Percentiles rank a stretch among this genome's conserved stretches.
Conservation (phyloP, 2,888 invertebrate genomes). For the Dascillus cervinus region DNA sequence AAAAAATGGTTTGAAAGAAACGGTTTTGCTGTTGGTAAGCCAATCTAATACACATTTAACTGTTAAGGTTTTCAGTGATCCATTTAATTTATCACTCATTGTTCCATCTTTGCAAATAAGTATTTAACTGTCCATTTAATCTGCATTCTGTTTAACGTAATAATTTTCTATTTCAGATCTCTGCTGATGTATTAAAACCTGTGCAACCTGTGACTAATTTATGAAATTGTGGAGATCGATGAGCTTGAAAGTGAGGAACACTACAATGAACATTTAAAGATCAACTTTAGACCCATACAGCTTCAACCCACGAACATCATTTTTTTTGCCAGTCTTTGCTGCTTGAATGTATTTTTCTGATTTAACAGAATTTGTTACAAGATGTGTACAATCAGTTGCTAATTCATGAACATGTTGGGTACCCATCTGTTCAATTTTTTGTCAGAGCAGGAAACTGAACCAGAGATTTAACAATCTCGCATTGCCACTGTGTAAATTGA, state of each 20-base stretch:
- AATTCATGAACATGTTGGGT: slow-evolving; percentile 60
- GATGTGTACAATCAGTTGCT: slow-evolving; percentile 65
- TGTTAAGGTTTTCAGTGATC: slow-evolving; percentile 44
- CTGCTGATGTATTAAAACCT: slow-evolving; percentile 50
- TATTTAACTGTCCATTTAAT: slow-evolving; percentile 41
- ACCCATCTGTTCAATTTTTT: slow-evolving; percentile 68
- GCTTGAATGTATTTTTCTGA: slow-evolving; percentile 75
- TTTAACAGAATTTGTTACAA: slow-evolving; percentile 69
- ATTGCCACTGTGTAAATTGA: slow-evolving; percentile 80
- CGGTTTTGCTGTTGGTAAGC: slow-evolving; percentile 76
- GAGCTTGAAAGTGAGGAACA: slow-evolving; percentile 55
- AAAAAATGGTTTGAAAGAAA: no score
- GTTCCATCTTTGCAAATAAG: slow-evolving; percentile 51
- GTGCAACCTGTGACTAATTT: slow-evolving; percentile 74
- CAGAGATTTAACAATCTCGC: slow-evolving; percentile 60
- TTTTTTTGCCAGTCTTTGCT: slow-evolving; percentile 55
- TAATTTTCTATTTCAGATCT: slow-evolving; percentile 57
- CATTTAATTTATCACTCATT: slow-evolving; percentile 66
- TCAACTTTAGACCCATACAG: slow-evolving; percentile 70
- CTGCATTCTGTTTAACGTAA: slow-evolving; percentile 68
- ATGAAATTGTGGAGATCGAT: slow-evolving; percentile 64
- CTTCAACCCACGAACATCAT: slow-evolving; percentile 71
- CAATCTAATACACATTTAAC: slow-evolving; percentile 69
- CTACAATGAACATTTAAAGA: slow-evolving; percentile 53
- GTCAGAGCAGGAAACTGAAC: slow-evolving; percentile 51